Evolutionary conservation across 2,797 vertebrate genomes (phyloP).

Genomic region (Apogon hyalosoma): DNA sequence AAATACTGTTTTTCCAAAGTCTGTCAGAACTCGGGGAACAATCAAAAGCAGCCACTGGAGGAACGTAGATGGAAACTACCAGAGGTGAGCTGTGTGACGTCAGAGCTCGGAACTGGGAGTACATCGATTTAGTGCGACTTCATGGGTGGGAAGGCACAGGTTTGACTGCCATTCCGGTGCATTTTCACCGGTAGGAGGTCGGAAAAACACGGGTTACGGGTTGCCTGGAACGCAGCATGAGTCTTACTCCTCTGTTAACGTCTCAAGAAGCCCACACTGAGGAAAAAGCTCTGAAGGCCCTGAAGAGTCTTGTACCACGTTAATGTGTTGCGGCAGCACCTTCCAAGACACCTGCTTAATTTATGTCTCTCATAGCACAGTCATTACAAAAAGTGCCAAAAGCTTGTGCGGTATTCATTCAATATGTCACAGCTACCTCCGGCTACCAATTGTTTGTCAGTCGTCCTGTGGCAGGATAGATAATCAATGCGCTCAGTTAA

Average conservation of each 20-base stretch:
- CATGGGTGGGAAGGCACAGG: too few relatives aligned
- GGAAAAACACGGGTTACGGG: too few relatives aligned
- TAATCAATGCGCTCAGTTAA: conserved; percentile 67
- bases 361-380: conserved; percentile 18
- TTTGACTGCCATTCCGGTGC: too few relatives aligned
- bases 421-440: conserved; percentile 40
- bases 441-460: conserved; percentile 56
- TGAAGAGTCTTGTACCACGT: conserved; percentile 7
- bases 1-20: too few relatives aligned
- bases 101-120: too few relatives aligned
- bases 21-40: too few relatives aligned
- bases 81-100: too few relatives aligned
- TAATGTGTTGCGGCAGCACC: conserved; percentile 17
- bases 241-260: background rate
- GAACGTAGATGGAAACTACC: too few relatives aligned
- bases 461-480: conserved; percentile 34
- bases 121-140: too few relatives aligned
- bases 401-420: conserved; percentile 19
- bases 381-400: conserved; percentile 39
- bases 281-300: conserved; percentile 2
- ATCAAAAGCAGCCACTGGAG: too few relatives aligned
- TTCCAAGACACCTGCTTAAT: conserved; percentile 26
- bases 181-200: too few relatives aligned
- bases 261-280: conserved; percentile 8
- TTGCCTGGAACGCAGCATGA: too few relatives aligned